Evolutionary conservation across 2,888 invertebrate species (phyloP).

Genomic region (Metacarcinus magister): DNA sequence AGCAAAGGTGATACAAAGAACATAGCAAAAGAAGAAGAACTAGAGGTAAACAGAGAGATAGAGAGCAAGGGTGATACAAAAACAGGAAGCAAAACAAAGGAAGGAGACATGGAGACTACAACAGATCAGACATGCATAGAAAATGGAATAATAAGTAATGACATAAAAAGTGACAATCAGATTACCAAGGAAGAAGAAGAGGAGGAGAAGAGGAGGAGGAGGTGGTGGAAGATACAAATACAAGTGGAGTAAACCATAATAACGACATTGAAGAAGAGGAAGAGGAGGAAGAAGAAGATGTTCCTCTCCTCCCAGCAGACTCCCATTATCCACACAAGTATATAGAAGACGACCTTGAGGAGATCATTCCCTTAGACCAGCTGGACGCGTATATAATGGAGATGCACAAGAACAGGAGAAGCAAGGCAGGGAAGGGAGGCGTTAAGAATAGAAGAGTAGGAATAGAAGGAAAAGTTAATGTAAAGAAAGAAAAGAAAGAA

Average conservation of each 20-base stretch:
- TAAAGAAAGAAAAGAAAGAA: not conserved
- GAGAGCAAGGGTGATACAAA: not conserved
- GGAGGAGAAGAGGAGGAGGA: not conserved
- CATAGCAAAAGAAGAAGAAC: not conserved
- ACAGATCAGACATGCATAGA: not conserved
- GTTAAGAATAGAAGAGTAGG: not conserved
- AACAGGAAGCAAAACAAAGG: not conserved
- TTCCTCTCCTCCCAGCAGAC: not conserved
- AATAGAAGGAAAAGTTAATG: not conserved
- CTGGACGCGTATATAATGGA: constrained; percentile 75
- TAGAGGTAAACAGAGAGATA: not conserved
- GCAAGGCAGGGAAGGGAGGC: not conserved
- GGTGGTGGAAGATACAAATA: not conserved
- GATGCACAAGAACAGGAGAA: constrained; percentile 62
- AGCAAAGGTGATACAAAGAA: not conserved
- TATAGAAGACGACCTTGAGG: constrained; percentile 72
- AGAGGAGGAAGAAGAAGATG: not conserved
- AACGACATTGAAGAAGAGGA: not conserved
- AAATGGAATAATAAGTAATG: not conserved
- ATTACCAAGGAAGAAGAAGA: not conserved
- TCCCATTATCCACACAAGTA: not conserved
- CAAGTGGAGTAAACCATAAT: not conserved
- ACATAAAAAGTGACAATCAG: not conserved
- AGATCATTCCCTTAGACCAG: constrained; percentile 74
- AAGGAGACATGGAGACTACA: not conserved